Conservation (phyloP, 92 coral and sea anemone species). For the Zoanthus gigantus region DNA sequence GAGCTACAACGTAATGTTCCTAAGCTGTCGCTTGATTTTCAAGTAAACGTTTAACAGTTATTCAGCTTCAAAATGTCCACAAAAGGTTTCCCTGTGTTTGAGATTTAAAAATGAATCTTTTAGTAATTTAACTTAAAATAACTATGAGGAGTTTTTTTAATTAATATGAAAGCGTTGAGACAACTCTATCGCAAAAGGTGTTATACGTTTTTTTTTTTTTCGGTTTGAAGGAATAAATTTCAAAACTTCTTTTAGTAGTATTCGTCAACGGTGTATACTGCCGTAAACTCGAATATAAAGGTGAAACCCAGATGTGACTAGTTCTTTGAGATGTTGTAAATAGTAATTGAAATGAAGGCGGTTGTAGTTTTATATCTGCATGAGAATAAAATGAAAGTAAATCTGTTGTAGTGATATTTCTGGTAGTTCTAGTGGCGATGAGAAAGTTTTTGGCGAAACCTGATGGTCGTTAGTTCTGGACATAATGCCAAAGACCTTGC, state of each 20-base stretch:
- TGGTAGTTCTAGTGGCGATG: not conserved
- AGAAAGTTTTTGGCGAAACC: too few species aligned
- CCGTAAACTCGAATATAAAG: not conserved
- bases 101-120: not conserved
- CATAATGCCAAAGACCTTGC: too few species aligned
- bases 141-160: not conserved
- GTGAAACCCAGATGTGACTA: not conserved
- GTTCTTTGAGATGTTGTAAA: slow-evolving; percentile 15
- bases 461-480: too few species aligned
- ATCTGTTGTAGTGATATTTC: not conserved
- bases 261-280: not conserved
- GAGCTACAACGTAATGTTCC: too few species aligned
- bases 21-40: too few species aligned
- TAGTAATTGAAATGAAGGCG: not conserved
- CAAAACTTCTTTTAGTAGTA: not conserved
- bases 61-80: too few species aligned
- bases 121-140: not conserved
- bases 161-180: not conserved
- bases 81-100: too few species aligned
- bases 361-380: slow-evolving; percentile 40
- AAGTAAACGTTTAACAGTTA: too few species aligned
- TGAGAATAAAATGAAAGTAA: slow-evolving; percentile 25
- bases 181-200: not conserved
- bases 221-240: not conserved
- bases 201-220: not conserved